Conservation (phyloP, 2,797 vertebrate species). For the Lagothrix lagotricha region DNA sequence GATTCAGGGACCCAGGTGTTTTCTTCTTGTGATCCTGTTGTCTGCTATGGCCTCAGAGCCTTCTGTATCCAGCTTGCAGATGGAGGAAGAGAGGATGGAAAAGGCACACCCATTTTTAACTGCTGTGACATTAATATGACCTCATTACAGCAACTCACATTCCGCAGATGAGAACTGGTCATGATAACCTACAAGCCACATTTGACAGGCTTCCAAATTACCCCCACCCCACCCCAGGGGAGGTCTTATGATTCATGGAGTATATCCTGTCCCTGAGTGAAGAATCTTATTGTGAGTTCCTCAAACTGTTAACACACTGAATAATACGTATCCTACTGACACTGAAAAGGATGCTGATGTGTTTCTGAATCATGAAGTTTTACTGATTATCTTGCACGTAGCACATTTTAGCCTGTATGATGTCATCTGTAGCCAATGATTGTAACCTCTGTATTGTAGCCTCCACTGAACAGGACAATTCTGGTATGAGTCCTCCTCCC, state of each 20-base stretch:
- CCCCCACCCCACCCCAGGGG: too few species aligned
- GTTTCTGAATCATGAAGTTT: not conserved
- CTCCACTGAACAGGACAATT: not conserved
- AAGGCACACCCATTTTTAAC: not conserved
- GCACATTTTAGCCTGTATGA: not conserved
- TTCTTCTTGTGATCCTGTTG: not conserved
- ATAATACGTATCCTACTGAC: not conserved
- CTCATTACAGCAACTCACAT: not conserved
- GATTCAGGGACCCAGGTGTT: not conserved
- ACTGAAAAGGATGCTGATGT: not conserved
- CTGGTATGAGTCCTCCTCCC: not conserved
- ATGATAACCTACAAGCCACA: not conserved
- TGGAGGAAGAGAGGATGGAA: not conserved
- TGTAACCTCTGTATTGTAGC: not conserved
- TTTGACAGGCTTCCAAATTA: not conserved
- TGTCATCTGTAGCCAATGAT: not conserved
- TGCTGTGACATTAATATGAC: not conserved
- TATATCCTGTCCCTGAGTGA: not conserved
- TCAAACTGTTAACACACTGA: not conserved
- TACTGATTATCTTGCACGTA: not conserved
- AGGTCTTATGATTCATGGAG: not conserved
- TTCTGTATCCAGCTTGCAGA: not conserved
- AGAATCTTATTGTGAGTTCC: not conserved
- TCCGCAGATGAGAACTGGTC: not conserved
- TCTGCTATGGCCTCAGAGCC: not conserved